Conservation (phyloP, 2,888 invertebrate species). For the Drosophila affinis region DNA sequence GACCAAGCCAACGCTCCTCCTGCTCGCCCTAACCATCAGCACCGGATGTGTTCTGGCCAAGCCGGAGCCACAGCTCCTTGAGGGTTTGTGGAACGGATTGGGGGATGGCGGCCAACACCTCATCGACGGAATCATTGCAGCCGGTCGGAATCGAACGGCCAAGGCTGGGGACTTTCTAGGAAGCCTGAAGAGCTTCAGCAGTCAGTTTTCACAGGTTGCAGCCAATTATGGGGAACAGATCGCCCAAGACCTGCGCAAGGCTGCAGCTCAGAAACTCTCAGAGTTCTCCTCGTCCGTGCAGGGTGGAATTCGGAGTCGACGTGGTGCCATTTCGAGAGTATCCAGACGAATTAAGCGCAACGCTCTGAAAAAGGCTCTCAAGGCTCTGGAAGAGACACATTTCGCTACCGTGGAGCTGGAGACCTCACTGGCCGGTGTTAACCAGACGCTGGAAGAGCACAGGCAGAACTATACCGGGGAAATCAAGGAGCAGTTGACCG, state of each 20-base stretch:
- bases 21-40: conserved; percentile 31
- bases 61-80: background rate
- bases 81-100: conserved; percentile 12
- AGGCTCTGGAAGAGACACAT: conserved; percentile 6
- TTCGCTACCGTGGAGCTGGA: background rate
- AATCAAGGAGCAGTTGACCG: conserved; percentile 9
- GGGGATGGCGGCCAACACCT: conserved; percentile 19
- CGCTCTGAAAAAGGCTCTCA: conserved; percentile 14
- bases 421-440: conserved; percentile 8
- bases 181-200: conserved; percentile 16
- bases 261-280: background rate
- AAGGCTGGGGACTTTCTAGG: background rate
- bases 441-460: background rate
- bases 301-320: background rate
- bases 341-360: conserved; percentile 8
- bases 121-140: conserved; percentile 2
- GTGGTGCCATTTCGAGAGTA: background rate
- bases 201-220: conserved; percentile 12
- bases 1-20: conserved; percentile 37
- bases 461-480: conserved; percentile 1
- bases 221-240: no score
- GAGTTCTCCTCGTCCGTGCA: background rate
- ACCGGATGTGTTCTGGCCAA: conserved; percentile 18
- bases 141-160: conserved; percentile 9
- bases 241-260: no score